Percentiles rank a stretch among this genome's conserved stretches.
phyloP scores from a whole-genome alignment of 2,888 invertebrate genomes.

The Nomada ruficornis region DNA sequence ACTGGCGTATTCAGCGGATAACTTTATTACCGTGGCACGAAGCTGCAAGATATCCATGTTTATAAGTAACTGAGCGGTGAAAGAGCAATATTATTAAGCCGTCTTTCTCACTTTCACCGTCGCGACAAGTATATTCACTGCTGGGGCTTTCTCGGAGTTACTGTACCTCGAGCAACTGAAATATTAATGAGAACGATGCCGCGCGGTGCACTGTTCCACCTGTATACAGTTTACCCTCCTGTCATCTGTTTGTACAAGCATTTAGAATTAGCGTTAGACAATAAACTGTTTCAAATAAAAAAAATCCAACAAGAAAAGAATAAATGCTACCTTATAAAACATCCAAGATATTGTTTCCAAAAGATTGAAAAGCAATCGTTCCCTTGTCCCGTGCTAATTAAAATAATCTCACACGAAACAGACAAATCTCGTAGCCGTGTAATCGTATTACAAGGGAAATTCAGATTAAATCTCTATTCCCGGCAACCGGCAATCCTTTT shows the following conservation, averaged over 20 bases:
- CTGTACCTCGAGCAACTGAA: no score
- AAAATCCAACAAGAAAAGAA: no score
- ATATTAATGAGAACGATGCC: no score
- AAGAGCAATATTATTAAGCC: conserved; percentile 29
- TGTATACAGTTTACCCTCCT: no score
- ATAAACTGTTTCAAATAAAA: no score
- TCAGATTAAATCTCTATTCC: conserved; percentile 20
- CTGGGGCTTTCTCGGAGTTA: no score
- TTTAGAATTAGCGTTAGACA: no score
- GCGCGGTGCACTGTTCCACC: no score
- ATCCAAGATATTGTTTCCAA: no score
- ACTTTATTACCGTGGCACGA: conserved; percentile 37
- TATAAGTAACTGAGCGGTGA: background rate
- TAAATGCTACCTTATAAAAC: no score
- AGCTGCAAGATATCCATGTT: conserved; percentile 17
- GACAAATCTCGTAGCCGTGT: background rate
- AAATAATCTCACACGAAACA: background rate
- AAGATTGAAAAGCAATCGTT: no score
- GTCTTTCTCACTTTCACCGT: conserved; percentile 3
- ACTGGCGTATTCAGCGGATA: conserved; percentile 40
- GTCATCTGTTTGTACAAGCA: no score
- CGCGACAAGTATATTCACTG: background rate
- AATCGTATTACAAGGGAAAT: background rate
- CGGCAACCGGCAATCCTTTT: conserved; percentile 21
- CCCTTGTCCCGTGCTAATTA: background rate